These are phyloP conservation scores for Onychostruthus taczanowskii DNA, from an alignment of 2,113 vertebrate species.

Conservation along the genomic window DNA sequence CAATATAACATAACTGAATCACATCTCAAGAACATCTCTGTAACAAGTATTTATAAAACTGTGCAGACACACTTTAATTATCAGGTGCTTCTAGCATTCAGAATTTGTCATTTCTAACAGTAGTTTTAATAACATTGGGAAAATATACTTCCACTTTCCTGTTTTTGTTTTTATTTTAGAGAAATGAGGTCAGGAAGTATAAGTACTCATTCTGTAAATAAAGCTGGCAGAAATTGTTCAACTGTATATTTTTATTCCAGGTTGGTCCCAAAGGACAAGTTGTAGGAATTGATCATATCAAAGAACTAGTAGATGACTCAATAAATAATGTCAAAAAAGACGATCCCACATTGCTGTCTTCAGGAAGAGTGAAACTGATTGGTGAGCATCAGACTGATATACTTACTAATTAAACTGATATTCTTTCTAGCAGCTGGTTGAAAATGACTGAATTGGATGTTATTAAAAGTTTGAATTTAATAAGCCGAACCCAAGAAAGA, in stretches of 20 bases:
- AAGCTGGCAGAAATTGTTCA: constrained; percentile 31
- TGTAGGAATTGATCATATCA: constrained; percentile 98
- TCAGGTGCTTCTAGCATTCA: neutral
- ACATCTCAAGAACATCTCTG: neutral
- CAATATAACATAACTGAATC: neutral
- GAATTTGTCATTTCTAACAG: neutral
- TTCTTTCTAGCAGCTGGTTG: constrained; percentile 33
- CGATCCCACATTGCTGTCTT: constrained; percentile 89
- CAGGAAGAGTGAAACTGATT: constrained; percentile 89
- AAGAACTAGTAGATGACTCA: constrained; percentile 97
- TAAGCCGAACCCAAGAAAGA: neutral
- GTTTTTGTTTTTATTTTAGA: neutral
- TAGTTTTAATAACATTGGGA: neutral
- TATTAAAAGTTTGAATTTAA: neutral
- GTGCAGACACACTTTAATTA: neutral
- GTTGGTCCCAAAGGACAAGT: constrained; percentile 94
- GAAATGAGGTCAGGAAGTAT: constrained; percentile 16
- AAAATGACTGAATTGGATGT: constrained; percentile 15
- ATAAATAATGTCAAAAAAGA: constrained; percentile 97
- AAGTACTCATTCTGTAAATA: constrained; percentile 16
- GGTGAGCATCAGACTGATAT: constrained; percentile 78
- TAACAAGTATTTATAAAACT: neutral
- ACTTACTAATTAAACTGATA: constrained; percentile 34
- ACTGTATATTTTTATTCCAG: constrained; percentile 76
- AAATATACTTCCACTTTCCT: neutral